Conservation (phyloP, 1,140 invertebrate species). For the Vanessa tameamea region DNA sequence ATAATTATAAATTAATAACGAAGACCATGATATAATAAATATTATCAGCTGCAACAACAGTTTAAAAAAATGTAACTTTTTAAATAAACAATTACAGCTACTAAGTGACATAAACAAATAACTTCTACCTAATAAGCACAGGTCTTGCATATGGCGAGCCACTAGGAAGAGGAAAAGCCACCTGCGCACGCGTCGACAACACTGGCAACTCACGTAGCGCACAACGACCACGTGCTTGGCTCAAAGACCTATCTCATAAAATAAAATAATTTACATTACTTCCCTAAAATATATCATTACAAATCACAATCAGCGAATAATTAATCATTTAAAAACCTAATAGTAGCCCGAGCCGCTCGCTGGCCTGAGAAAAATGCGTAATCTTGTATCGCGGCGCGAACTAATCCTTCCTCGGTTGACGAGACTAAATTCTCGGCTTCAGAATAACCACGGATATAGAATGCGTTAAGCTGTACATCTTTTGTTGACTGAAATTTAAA, state of each 20-base stretch:
- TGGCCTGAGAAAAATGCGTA: conserved; percentile 74
- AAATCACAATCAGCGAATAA: background rate
- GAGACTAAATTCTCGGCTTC: conserved; percentile 70
- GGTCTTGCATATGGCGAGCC: conserved; percentile 66
- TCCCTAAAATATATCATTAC: background rate
- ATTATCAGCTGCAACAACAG: too few relatives aligned
- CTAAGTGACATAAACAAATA: background rate
- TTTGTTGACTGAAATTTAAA: conserved; percentile 65
- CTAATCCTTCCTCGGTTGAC: conserved; percentile 64
- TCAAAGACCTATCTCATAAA: conserved; percentile 48
- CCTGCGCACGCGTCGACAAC: conserved; percentile 61
- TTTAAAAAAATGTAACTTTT: background rate
- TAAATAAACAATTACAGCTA: background rate
- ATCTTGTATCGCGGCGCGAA: conserved; percentile 61
- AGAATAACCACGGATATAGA: conserved; percentile 75
- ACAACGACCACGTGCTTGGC: conserved; percentile 66
- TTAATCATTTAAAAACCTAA: conserved; percentile 35
- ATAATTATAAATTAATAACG: background rate
- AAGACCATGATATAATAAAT: background rate
- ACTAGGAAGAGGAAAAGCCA: conserved; percentile 63
- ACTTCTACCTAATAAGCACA: conserved; percentile 59
- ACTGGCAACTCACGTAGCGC: conserved; percentile 65
- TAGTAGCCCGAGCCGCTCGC: conserved; percentile 55
- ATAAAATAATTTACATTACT: background rate
- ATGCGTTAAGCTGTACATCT: conserved; percentile 69